These are phyloP conservation scores for Hemaris fuciformis DNA, from an alignment of 2,888 invertebrate genomes.

Conservation along the genomic window DNA sequence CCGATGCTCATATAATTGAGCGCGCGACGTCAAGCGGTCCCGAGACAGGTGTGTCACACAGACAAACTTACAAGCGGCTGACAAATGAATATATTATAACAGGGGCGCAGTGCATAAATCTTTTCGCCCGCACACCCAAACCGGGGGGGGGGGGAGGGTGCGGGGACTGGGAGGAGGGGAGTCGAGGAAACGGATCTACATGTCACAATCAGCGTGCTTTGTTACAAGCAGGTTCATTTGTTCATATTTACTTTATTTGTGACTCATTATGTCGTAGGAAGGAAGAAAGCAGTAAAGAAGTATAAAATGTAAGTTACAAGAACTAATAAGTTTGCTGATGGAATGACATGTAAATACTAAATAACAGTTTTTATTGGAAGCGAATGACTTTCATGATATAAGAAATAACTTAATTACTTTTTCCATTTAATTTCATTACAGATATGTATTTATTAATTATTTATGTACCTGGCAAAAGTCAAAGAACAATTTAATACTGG, in stretches of 20 bases:
- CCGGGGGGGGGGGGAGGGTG: background rate
- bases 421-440: too few species aligned
- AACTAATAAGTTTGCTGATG: too few species aligned
- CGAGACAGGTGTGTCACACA: constrained; percentile 1
- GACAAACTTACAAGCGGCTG: background rate
- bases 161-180: background rate
- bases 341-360: too few species aligned
- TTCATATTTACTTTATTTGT: background rate
- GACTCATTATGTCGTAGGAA: background rate
- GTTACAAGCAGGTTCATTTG: background rate
- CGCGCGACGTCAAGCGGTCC: background rate
- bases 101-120: background rate
- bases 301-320: too few species aligned
- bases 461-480: too few species aligned
- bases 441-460: too few species aligned
- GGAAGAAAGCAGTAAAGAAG: too few species aligned
- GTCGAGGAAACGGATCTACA: background rate
- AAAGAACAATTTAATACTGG: too few species aligned
- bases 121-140: background rate
- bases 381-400: too few species aligned
- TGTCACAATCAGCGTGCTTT: background rate
- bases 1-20: background rate
- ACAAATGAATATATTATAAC: background rate
- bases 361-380: too few species aligned
- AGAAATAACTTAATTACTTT: too few species aligned